Conservation (phyloP, 2,888 invertebrate species). For the Monopis laevigella region DNA sequence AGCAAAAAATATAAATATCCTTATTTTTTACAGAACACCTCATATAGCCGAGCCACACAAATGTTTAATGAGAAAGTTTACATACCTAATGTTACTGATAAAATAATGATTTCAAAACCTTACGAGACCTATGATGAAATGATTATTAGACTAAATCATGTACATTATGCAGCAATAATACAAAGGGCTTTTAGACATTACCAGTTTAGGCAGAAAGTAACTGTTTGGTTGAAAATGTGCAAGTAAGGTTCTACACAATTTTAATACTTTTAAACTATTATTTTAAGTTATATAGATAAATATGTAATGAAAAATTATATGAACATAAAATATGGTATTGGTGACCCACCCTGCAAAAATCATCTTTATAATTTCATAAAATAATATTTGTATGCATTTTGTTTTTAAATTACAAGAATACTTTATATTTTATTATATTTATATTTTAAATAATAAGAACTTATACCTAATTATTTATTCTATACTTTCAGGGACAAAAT, state of each 20-base stretch:
- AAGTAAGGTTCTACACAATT: slow-evolving; percentile 28
- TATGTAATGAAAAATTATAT: too few relatives aligned
- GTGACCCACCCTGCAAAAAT: too few relatives aligned
- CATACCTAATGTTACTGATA: slow-evolving; percentile 72
- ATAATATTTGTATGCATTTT: not conserved
- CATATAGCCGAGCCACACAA: slow-evolving; percentile 69
- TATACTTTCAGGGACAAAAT: slow-evolving; percentile 43
- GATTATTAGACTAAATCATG: slow-evolving; percentile 62
- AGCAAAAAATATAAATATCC: not conserved
- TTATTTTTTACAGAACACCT: slow-evolving; percentile 48
- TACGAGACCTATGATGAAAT: slow-evolving; percentile 75
- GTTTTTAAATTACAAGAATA: not conserved
- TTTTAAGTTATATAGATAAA: too few relatives aligned
- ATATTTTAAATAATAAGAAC: not conserved
- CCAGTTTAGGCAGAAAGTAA: slow-evolving; percentile 51
- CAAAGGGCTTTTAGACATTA: slow-evolving; percentile 73
- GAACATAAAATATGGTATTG: too few relatives aligned
- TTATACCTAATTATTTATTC: not conserved
- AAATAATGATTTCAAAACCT: slow-evolving; percentile 64
- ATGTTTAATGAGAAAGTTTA: slow-evolving; percentile 65
- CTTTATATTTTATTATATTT: not conserved
- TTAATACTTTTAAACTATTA: not conserved
- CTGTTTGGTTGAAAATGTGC: slow-evolving; percentile 46
- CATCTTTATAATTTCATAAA: too few relatives aligned
- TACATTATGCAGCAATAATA: slow-evolving; percentile 68